Evolutionary conservation across 2,797 vertebrate species (phyloP).

Genomic region (Cheirogaleus major): DNA sequence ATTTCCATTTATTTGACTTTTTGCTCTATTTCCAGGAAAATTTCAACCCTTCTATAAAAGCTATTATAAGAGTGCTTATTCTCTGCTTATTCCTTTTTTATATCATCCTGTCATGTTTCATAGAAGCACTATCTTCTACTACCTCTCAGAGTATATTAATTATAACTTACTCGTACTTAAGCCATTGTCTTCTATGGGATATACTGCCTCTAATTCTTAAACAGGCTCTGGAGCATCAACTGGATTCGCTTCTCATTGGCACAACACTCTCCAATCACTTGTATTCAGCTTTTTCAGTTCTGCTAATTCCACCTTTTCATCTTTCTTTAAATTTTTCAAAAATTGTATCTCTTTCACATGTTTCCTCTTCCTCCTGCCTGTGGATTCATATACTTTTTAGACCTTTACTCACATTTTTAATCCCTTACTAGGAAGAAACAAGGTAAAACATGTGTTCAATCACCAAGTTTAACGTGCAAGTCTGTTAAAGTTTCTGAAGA

Average conservation of each 20-base stretch:
- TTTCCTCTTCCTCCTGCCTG: neutral
- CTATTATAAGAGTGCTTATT: neutral
- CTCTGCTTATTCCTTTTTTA: slow-evolving; percentile 15
- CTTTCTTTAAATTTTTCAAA: slow-evolving; percentile 31
- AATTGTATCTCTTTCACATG: neutral
- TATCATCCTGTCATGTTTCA: slow-evolving; percentile 23
- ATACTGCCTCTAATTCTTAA: neutral
- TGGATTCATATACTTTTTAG: neutral
- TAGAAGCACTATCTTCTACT: neutral
- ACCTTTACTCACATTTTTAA: slow-evolving; percentile 30
- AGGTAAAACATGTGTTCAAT: neutral
- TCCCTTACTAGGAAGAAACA: neutral
- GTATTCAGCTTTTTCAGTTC: slow-evolving; percentile 9
- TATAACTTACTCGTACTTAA: slow-evolving; percentile 41
- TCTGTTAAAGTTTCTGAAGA: slow-evolving; percentile 25
- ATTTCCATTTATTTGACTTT: slow-evolving; percentile 18
- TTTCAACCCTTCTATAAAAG: neutral
- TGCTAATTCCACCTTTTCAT: neutral
- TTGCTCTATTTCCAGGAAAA: slow-evolving; percentile 43
- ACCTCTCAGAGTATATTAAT: neutral
- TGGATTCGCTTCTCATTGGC: neutral
- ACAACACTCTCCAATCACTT: neutral
- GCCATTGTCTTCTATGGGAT: neutral
- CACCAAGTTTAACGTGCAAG: slow-evolving; percentile 22
- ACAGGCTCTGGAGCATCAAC: neutral